Evolutionary conservation across 2,888 invertebrate species (phyloP).

Genomic region (Crepidodera aurea): DNA sequence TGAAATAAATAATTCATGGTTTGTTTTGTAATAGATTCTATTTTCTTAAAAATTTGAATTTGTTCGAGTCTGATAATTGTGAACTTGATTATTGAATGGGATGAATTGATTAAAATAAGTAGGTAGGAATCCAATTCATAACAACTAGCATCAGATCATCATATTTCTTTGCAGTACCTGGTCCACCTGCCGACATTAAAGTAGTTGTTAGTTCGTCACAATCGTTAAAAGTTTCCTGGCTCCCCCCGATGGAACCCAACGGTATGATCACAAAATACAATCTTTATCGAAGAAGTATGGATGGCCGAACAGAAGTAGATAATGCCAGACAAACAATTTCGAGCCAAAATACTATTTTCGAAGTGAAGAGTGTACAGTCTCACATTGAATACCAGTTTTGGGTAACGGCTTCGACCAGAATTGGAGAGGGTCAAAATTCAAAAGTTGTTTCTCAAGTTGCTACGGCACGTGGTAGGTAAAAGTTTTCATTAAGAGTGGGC

Average conservation of each 20-base stretch:
- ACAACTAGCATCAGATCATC: no score
- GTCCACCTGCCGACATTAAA: slow-evolving; percentile 81
- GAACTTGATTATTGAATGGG: no score
- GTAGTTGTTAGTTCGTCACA: slow-evolving; percentile 78
- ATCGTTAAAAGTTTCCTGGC: slow-evolving; percentile 80
- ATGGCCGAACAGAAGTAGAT: slow-evolving; percentile 73
- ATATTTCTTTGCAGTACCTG: slow-evolving; percentile 72
- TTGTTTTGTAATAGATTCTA: no score
- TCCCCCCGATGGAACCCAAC: slow-evolving; percentile 77
- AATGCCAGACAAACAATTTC: slow-evolving; percentile 73
- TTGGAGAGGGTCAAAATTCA: slow-evolving; percentile 80
- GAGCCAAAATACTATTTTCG: slow-evolving; percentile 71
- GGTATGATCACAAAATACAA: slow-evolving; percentile 80
- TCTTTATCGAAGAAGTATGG: slow-evolving; percentile 73
- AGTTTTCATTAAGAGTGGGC: background rate
- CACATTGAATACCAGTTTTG: slow-evolving; percentile 81
- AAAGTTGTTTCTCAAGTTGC: slow-evolving; percentile 73
- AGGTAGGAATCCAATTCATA: no score
- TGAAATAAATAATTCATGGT: no score
- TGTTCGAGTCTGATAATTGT: no score
- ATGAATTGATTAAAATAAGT: no score
- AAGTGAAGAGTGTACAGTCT: slow-evolving; percentile 72
- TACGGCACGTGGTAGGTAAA: slow-evolving; percentile 65
- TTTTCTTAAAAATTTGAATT: no score
- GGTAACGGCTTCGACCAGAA: slow-evolving; percentile 79